Percentiles rank a stretch among this genome's conserved stretches.
Conservation (phyloP, 2,797 vertebrate genomes). For the Melanotaenia pygmaea region DNA sequence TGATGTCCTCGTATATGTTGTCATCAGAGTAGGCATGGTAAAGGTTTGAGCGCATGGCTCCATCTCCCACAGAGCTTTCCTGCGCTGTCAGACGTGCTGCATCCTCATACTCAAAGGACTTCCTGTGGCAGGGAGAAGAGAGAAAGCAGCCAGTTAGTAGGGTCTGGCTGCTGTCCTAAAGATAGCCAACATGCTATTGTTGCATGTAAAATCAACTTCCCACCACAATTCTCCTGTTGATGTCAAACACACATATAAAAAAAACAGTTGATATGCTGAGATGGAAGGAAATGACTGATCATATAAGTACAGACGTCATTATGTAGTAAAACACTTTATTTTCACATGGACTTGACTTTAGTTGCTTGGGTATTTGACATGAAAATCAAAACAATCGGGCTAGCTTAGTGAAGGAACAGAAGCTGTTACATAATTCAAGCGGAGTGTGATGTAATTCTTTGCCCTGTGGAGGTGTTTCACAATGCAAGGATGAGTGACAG, state of each 20-base stretch:
- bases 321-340: neutral
- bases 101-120: conserved; percentile 99
- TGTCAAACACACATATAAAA: conserved; percentile 22
- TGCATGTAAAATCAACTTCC: neutral
- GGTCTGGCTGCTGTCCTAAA: conserved; percentile 30
- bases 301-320: conserved; percentile 2
- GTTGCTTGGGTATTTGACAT: neutral
- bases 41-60: conserved; percentile 80
- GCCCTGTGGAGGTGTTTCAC: conserved; percentile 14
- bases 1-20: conserved; percentile 97
- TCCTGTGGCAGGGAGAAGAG: conserved; percentile 80
- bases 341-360: neutral
- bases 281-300: conserved; percentile 29
- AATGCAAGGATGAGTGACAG: conserved; percentile 20
- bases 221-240: conserved; percentile 25
- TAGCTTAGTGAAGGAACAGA: conserved; percentile 3
- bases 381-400: neutral
- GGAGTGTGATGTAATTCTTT: conserved; percentile 20
- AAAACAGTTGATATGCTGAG: conserved; percentile 18
- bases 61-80: conserved; percentile 72
- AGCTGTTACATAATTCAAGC: neutral
- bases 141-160: conserved; percentile 38
- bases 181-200: conserved; percentile 25
- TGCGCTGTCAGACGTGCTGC: conserved; percentile 85
- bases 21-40: conserved; percentile 92